phyloP scores from a whole-genome alignment of 2,113 vertebrate genomes.

The Tachysurus fulvidraco region DNA sequence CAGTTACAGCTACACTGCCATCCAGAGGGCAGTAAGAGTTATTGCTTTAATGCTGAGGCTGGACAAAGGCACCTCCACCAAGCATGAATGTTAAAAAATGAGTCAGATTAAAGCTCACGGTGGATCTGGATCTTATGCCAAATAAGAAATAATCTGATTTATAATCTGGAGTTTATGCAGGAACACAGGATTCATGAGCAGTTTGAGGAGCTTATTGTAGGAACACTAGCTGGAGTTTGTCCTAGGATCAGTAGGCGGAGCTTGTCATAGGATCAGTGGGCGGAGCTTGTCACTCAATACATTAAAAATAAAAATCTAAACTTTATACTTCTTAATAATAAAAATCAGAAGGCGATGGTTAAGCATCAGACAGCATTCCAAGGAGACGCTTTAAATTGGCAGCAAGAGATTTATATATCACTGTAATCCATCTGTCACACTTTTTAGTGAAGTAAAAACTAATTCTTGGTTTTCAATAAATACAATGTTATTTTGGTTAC shows the following conservation, averaged over 20 bases:
- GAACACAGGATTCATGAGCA: neutral
- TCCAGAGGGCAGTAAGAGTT: conserved; percentile 28
- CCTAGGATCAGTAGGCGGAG: neutral
- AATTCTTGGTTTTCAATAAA: neutral
- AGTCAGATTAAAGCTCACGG: neutral
- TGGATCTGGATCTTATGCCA: neutral
- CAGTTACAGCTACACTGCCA: conserved; percentile 48
- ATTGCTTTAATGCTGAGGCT: neutral
- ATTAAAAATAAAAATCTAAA: no score
- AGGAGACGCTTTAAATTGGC: neutral
- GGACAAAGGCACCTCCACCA: neutral
- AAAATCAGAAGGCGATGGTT: neutral
- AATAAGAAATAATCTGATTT: no score
- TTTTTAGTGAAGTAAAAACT: neutral
- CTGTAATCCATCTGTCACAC: neutral
- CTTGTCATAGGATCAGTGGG: no score
- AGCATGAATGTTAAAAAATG: neutral
- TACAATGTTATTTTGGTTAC: neutral
- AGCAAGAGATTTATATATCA: neutral
- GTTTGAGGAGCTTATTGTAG: neutral
- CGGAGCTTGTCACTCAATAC: no score
- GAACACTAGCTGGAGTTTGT: neutral
- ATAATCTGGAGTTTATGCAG: no score
- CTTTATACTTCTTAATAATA: no score
- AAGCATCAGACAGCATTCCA: neutral